Evolutionary conservation across 1,140 invertebrate genomes (phyloP), one percentile per base, ranked within the genome.

Genomic region (Goniozus legneri): DNA sequence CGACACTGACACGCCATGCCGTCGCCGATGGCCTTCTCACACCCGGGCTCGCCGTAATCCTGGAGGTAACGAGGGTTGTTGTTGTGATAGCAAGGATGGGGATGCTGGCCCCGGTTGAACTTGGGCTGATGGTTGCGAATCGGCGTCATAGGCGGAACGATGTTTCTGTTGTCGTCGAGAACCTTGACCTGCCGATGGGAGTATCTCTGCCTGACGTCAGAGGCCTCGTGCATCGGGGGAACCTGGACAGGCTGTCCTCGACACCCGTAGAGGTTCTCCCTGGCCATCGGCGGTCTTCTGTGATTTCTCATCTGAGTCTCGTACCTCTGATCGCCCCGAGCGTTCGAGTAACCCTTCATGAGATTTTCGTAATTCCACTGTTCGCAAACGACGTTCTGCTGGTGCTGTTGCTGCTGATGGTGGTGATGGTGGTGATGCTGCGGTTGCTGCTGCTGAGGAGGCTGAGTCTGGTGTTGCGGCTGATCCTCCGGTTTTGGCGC

Each of bases 1-100:
- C 83, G 80, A 62, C 88, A 91, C 69, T 89, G 87, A 69, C 87
- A 90, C 56, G 77, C 80, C 36, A 76, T 73, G 15, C 77, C 76
- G 34, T 65, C 56, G 10, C 48, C 56, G 22, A 77, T 65, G 0
- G 52, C 60, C 4, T 71, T 66, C 13, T 76, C 67, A 58, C 71
- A 67, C 35, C 55, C 51, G 52, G 64, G 39, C 53, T 68, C 59
- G 44, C 69, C 68, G 31, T 60, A 62, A 18, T 72, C 70, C 32
- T 75, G 69, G 10, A 75, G 56, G 36, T 79, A 76, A 22, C 42
- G 40, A 45, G 10, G 41, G 44, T 12, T 39, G 40, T 44, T 48
- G 33, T 18, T 32, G 31, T 50, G 56, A 47, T 47, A 46, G 14
- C 41, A 43, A 48, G 51, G 50, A 42, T 55, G 34, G 16, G 59